These are phyloP conservation scores for Rhinella marina DNA, from an alignment of 2,797 vertebrate species.

Conservation along the genomic window DNA sequence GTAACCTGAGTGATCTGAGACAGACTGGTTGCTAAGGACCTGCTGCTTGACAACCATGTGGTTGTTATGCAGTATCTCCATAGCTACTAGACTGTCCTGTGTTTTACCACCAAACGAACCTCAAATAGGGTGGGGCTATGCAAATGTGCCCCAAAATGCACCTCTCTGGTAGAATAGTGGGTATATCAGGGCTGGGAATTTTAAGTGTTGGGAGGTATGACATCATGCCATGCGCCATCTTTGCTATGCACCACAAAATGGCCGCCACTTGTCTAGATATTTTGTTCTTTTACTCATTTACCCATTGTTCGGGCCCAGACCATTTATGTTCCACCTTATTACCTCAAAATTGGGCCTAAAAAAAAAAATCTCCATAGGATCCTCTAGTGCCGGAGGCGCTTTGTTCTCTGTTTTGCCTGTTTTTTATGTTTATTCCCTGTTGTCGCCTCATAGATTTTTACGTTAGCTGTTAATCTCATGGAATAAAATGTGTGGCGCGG, in stretches of 20 bases:
- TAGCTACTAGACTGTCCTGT: not conserved
- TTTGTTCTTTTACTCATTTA: not conserved
- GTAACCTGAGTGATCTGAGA: not conserved
- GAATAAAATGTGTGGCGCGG: not conserved
- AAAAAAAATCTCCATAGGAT: not conserved
- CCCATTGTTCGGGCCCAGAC: not conserved
- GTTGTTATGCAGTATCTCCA: not conserved
- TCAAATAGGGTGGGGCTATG: not conserved
- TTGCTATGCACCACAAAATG: not conserved
- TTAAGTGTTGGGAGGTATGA: not conserved
- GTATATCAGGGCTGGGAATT: too few species aligned
- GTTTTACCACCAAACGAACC: too few species aligned
- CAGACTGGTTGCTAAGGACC: too few species aligned
- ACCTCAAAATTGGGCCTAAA: not conserved
- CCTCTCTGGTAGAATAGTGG: too few species aligned
- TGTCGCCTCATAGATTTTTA: conserved; percentile 7
- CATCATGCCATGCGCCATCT: not conserved
- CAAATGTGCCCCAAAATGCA: too few species aligned
- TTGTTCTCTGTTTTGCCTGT: not conserved
- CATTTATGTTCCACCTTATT: not conserved
- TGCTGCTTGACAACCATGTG: not conserved
- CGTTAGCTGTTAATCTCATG: not conserved
- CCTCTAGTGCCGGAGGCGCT: not conserved
- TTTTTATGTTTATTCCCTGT: not conserved
- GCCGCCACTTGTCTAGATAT: not conserved